Conservation (phyloP, 1,140 invertebrate genomes). For the Chironomus tepperi region DNA sequence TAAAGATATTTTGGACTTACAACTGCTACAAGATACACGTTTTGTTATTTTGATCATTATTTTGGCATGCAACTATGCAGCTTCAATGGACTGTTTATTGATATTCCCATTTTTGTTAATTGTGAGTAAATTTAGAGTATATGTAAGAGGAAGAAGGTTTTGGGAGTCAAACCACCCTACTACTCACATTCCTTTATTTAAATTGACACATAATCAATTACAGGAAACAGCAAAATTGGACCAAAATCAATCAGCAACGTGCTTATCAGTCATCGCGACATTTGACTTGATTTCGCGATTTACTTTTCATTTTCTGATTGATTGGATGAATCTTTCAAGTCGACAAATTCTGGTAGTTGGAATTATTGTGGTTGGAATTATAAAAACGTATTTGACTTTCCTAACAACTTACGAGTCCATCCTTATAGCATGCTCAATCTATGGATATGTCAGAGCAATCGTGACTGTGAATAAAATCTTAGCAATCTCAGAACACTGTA, state of each 20-base stretch:
- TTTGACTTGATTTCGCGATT: conserved; percentile 57
- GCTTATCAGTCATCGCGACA: conserved; percentile 53
- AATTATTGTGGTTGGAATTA: conserved; percentile 35
- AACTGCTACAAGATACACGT: conserved; percentile 47
- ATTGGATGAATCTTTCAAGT: conserved; percentile 49
- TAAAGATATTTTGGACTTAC: conserved; percentile 44
- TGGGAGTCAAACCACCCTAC: too few species aligned
- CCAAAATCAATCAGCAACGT: conserved; percentile 49
- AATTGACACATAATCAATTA: too few species aligned
- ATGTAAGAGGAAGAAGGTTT: too few species aligned
- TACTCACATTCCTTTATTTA: too few species aligned
- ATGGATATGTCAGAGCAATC: conserved; percentile 32
- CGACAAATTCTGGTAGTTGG: conserved; percentile 46
- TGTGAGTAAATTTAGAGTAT: too few species aligned
- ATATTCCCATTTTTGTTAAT: conserved; percentile 56
- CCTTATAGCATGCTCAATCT: conserved; percentile 33
- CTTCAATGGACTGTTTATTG: conserved; percentile 59
- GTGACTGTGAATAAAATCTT: conserved; percentile 62
- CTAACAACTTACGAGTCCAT: conserved; percentile 30
- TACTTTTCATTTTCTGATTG: conserved; percentile 51
- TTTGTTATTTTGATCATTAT: conserved; percentile 58
- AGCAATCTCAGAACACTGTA: conserved; percentile 55
- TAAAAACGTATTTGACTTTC: conserved; percentile 32
- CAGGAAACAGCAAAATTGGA: conserved; percentile 44
- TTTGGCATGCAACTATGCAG: conserved; percentile 52